These are phyloP conservation scores for Isichthys henryi DNA, from an alignment of 2,113 vertebrate species.

Conservation along the genomic window DNA sequence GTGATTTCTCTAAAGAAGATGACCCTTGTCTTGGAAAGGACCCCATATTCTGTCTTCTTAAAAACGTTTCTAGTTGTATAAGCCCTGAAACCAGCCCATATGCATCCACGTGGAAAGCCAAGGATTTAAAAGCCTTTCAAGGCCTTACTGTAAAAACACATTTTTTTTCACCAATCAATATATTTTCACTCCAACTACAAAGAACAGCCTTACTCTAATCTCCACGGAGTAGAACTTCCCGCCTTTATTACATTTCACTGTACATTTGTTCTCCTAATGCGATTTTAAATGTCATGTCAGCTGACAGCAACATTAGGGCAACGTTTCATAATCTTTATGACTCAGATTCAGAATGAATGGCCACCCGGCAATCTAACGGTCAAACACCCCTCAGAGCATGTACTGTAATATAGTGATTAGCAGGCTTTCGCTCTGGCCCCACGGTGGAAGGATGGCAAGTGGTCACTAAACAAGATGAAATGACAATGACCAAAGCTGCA, in stretches of 20 bases:
- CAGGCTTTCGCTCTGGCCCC: neutral
- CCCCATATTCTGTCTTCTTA: neutral
- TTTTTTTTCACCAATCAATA: conserved; percentile 44
- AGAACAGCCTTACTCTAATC: conserved; percentile 45
- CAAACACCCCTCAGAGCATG: neutral
- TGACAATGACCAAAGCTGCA: neutral
- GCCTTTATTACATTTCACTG: conserved; percentile 42
- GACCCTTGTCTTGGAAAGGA: neutral
- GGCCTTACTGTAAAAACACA: conserved; percentile 36
- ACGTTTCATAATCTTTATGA: conserved; percentile 53
- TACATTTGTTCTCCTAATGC: conserved; percentile 60
- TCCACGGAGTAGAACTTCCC: conserved; percentile 46
- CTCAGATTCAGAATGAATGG: conserved; percentile 11
- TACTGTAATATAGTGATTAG: neutral
- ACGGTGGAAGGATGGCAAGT: neutral
- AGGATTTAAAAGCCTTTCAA: conserved; percentile 35
- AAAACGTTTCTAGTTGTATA: neutral
- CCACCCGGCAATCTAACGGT: neutral
- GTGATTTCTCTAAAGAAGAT: neutral
- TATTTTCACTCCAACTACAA: conserved; percentile 31
- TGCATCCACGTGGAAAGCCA: neutral
- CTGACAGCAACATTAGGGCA: conserved; percentile 51
- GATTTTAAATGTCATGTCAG: conserved; percentile 62
- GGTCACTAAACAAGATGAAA: conserved; percentile 8
- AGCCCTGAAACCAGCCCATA: neutral